A percentile compares a stretch with the other conserved stretches of the same genome.
Evolutionary conservation across 2,888 invertebrate genomes (phyloP).

Genomic region (Macrophya annulata): DNA sequence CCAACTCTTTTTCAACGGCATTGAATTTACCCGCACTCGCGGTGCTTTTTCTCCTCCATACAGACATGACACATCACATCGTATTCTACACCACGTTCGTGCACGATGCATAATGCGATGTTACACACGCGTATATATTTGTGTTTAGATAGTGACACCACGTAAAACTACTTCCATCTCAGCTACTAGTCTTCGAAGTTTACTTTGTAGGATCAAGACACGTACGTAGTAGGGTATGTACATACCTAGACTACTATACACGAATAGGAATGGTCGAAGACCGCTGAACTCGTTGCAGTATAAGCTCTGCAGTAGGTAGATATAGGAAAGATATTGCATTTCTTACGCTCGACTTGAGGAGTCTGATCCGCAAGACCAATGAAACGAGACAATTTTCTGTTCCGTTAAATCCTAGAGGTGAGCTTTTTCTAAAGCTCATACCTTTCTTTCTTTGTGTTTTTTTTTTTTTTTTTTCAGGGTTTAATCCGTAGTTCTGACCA

Average conservation of each 20-base stretch:
- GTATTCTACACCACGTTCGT: too few relatives aligned
- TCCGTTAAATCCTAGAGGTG: slow-evolving; percentile 24
- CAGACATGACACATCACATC: neutral
- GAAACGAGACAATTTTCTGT: slow-evolving; percentile 49
- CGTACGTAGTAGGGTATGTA: too few relatives aligned
- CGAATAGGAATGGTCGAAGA: slow-evolving; percentile 39
- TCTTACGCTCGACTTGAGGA: slow-evolving; percentile 54
- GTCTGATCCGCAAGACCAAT: slow-evolving; percentile 21
- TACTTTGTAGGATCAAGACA: slow-evolving; percentile 49
- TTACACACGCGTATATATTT: neutral
- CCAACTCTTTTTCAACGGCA: neutral
- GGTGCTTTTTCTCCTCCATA: neutral
- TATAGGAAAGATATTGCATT: slow-evolving; percentile 57
- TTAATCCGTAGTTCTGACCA: neutral
- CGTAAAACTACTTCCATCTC: neutral
- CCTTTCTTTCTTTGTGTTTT: neutral
- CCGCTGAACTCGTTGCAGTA: neutral
- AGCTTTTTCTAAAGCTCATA: neutral
- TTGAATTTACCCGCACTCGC: slow-evolving; percentile 19
- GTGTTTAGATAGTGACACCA: neutral
- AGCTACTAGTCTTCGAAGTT: neutral
- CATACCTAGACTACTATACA: slow-evolving; percentile 44
- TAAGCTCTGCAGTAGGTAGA: neutral
- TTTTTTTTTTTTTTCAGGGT: neutral
- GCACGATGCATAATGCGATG: neutral